phyloP scores from a whole-genome alignment of 2,113 vertebrate species.

The Caranx ignobilis region DNA sequence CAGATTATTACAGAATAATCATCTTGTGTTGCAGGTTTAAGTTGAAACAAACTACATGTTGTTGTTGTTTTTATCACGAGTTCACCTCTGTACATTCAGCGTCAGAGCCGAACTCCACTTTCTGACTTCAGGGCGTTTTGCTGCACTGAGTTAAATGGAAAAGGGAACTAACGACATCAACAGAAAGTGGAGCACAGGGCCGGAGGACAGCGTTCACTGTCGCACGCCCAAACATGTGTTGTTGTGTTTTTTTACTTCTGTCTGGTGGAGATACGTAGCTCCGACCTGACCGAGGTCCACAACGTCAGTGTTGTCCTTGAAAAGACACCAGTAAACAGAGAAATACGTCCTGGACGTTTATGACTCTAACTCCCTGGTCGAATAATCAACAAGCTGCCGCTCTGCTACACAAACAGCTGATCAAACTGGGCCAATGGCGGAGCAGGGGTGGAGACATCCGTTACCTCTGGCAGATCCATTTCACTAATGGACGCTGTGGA shows the following conservation, averaged over 20 bases:
- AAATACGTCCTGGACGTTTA: slow-evolving; percentile 2
- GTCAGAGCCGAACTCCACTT: neutral
- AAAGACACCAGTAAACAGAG: neutral
- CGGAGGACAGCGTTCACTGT: neutral
- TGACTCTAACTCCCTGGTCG: slow-evolving; percentile 15
- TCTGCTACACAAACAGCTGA: slow-evolving; percentile 24
- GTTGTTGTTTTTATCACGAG: neutral
- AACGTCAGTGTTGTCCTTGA: neutral
- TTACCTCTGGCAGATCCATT: slow-evolving; percentile 60
- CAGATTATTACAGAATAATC: neutral
- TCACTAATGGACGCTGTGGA: slow-evolving; percentile 54
- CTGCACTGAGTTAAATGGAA: neutral
- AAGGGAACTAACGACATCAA: neutral
- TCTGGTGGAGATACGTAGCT: neutral
- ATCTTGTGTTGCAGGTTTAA: neutral
- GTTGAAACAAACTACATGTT: neutral
- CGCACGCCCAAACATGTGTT: neutral
- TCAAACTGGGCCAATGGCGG: slow-evolving; percentile 23
- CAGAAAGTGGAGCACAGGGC: neutral
- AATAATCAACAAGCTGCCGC: slow-evolving; percentile 37
- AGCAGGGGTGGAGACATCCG: slow-evolving; percentile 38
- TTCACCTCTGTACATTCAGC: neutral
- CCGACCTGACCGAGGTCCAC: slow-evolving; percentile 18
- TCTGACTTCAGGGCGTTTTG: neutral
- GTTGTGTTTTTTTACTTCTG: slow-evolving; percentile 16